These are phyloP conservation scores for Silurus lanzhouensis DNA, from an alignment of 2,797 vertebrate species.

Conservation along the genomic window DNA sequence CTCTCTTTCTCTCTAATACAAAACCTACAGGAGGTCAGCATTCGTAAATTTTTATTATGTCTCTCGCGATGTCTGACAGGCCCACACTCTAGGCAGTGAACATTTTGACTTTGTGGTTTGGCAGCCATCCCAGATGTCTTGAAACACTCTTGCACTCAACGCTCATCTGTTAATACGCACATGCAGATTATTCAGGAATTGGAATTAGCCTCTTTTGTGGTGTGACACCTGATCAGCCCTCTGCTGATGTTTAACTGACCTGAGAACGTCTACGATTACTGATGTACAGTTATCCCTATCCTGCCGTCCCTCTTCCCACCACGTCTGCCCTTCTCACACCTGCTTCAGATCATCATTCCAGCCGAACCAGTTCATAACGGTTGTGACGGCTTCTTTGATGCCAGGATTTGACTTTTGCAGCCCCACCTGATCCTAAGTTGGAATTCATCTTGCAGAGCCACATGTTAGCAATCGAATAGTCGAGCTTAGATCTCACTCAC, in stretches of 20 bases:
- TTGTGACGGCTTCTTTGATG: slow-evolving; percentile 68
- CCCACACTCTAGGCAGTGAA: slow-evolving; percentile 17
- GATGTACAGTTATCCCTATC: slow-evolving; percentile 51
- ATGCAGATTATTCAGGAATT: slow-evolving; percentile 54
- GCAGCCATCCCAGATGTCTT: slow-evolving; percentile 29
- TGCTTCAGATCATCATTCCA: slow-evolving; percentile 64
- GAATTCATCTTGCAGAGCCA: slow-evolving; percentile 67
- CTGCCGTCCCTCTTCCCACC: slow-evolving; percentile 47
- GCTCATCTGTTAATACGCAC: slow-evolving; percentile 23
- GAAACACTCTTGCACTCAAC: slow-evolving; percentile 25
- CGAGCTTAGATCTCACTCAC: slow-evolving; percentile 66
- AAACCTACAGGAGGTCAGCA: not conserved
- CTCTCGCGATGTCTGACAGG: slow-evolving; percentile 28
- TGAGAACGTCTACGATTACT: slow-evolving; percentile 50
- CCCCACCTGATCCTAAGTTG: slow-evolving; percentile 60
- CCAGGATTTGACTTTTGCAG: slow-evolving; percentile 57
- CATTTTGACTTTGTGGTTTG: slow-evolving; percentile 34
- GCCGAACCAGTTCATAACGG: slow-evolving; percentile 60
- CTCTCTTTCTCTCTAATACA: not conserved
- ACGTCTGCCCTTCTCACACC: slow-evolving; percentile 65
- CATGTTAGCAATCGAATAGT: slow-evolving; percentile 80
- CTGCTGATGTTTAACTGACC: slow-evolving; percentile 55
- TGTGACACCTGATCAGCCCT: slow-evolving; percentile 66
- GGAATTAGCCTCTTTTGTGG: slow-evolving; percentile 30
- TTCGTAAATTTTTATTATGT: slow-evolving; percentile 11